These are phyloP conservation scores for Myripristis jacobus DNA, from an alignment of 2,797 vertebrate species.

Conservation along the genomic window DNA sequence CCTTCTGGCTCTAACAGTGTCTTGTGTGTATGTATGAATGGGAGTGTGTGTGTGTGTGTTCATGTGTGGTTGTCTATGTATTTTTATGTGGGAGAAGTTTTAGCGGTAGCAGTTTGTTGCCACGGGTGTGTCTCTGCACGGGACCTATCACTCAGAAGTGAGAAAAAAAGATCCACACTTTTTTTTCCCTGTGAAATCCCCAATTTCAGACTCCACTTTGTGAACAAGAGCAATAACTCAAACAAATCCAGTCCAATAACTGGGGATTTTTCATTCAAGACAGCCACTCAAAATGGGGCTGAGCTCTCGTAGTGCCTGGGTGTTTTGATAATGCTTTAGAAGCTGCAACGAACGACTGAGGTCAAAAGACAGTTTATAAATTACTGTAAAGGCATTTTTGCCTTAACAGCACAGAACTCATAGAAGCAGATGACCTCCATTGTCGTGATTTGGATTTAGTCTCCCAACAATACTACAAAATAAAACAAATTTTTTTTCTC, in stretches of 20 bases:
- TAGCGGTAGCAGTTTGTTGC: neutral
- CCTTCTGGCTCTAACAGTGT: neutral
- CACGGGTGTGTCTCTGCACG: neutral
- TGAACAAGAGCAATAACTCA: conserved; percentile 30
- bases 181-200: neutral
- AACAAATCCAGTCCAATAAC: conserved; percentile 28
- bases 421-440: neutral
- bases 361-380: conserved; percentile 31
- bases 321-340: conserved; percentile 18
- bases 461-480: no score
- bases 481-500: no score
- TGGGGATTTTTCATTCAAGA: conserved; percentile 24
- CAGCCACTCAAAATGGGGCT: conserved; percentile 23
- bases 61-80: neutral
- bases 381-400: conserved; percentile 3
- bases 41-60: neutral
- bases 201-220: neutral
- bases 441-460: neutral
- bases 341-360: conserved; percentile 27
- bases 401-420: neutral
- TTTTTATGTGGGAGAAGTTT: neutral
- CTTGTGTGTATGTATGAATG: neutral
- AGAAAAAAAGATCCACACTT: neutral
- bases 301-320: conserved; percentile 17
- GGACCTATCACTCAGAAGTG: neutral